Evolutionary conservation across 2,888 invertebrate genomes (phyloP), one percentile per base, ranked within the genome.

Genomic region (Aricia artaxerxes): DNA sequence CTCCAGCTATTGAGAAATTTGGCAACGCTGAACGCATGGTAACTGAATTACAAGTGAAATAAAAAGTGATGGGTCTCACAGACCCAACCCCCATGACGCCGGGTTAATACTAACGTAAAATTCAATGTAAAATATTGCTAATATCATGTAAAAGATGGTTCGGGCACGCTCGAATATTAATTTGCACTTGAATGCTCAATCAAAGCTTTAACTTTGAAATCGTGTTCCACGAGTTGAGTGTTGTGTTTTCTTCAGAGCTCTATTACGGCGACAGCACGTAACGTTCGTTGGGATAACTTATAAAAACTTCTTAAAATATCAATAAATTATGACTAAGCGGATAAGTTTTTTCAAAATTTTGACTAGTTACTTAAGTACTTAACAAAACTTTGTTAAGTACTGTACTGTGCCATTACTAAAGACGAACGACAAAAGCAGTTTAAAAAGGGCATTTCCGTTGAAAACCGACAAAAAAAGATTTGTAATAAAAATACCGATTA

Each of bases 151-250:
- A 61, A 9, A 61, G 61, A 64, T 64, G 24, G 4, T 5, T 38
- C 16, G 13, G 13, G 13, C 11, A 35, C 35, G 35, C 13, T 69
- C 9, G 4, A 69, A 69, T 69, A 35, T 38, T 5, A 35, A 69
- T 69, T 69, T 69, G 69, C 69, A 69, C 38, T 69, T 69, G 38
- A 69, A 69, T 69, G 69, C 69, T 35, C 35, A 69, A 69, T 69
- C 69, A 69, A 69, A 69, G 64, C 11, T 31, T 11, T 5, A 69
- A 69, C 69, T 69, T 38, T 69, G 11, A 16, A 69, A 69, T 69
- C 35, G 35, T 69, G 64, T 16, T 57, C 16, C 57, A 57, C 57
- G 16, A 16, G 24, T 31, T 24, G 24, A 7, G n/a, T 40, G 40
- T 61, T n/a, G n/a, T 24, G 7, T 61, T 61, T 61, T n/a, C 24